These are phyloP conservation scores for Pseudococcus longispinus DNA, from an alignment of 2,888 invertebrate genomes.

Conservation along the genomic window DNA sequence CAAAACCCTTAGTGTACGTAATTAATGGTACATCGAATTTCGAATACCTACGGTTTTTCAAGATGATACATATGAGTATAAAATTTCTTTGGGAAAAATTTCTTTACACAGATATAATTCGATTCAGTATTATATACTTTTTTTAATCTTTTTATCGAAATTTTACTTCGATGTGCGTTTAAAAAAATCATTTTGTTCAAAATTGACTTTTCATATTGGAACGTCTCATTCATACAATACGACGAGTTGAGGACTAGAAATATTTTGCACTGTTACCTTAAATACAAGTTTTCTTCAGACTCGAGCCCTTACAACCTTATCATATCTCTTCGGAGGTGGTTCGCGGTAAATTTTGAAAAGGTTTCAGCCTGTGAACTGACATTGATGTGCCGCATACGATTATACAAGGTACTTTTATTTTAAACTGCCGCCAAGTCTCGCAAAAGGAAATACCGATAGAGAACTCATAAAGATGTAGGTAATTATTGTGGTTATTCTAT, in stretches of 20 bases:
- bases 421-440: not conserved
- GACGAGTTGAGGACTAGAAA: too few relatives aligned
- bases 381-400: not conserved
- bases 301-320: too few relatives aligned
- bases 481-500: constrained; percentile 44
- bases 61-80: not conserved
- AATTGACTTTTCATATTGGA: too few relatives aligned
- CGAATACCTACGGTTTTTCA: not conserved
- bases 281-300: too few relatives aligned
- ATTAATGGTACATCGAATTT: constrained; percentile 30
- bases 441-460: constrained; percentile 29
- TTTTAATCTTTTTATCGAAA: too few relatives aligned
- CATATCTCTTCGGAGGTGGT: not conserved
- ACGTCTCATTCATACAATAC: too few relatives aligned
- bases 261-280: too few relatives aligned
- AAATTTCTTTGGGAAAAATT: not conserved
- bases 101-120: too few relatives aligned
- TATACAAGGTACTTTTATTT: constrained; percentile 7
- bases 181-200: too few relatives aligned
- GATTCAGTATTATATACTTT: too few relatives aligned
- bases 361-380: not conserved
- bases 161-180: too few relatives aligned
- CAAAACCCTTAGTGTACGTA: not conserved
- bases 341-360: not conserved
- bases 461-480: constrained; percentile 14